A percentile compares a stretch with the other conserved stretches of the same genome.
These are phyloP conservation scores for Platycheirus albimanus DNA, from an alignment of 2,888 invertebrate species.

Conservation along the genomic window DNA sequence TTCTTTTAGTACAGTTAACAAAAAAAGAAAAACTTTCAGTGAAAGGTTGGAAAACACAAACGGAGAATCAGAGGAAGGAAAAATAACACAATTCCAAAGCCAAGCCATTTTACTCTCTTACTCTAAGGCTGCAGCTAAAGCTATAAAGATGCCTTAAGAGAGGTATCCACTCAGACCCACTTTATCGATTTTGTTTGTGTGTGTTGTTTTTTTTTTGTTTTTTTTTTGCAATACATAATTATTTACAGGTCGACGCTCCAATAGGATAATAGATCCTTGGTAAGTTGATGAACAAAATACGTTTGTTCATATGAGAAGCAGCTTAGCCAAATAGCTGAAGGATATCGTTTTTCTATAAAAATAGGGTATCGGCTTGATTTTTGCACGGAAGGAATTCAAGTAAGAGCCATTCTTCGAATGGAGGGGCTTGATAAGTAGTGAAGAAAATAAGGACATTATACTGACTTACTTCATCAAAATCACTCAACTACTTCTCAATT, in stretches of 20 bases:
- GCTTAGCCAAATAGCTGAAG: constrained; percentile 35
- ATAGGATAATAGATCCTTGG: constrained; percentile 58
- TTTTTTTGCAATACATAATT: constrained; percentile 58
- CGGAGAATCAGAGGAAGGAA: constrained; percentile 40
- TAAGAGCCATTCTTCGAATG: neutral
- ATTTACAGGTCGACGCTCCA: constrained; percentile 73
- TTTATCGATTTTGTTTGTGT: constrained; percentile 71
- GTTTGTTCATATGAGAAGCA: constrained; percentile 33
- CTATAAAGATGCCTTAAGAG: constrained; percentile 56
- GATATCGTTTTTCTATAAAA: constrained; percentile 16
- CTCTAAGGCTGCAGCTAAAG: constrained; percentile 22
- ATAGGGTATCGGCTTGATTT: neutral
- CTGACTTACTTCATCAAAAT: neutral
- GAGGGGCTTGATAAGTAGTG: neutral
- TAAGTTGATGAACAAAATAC: constrained; percentile 21
- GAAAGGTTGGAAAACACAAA: constrained; percentile 51
- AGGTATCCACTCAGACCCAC: constrained; percentile 72
- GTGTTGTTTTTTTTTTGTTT: constrained; percentile 19
- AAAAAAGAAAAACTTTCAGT: constrained; percentile 58
- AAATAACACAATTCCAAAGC: constrained; percentile 32
- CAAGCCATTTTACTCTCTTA: constrained; percentile 59
- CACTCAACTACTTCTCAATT: neutral
- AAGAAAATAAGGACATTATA: constrained; percentile 6
- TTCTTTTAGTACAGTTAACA: constrained; percentile 11
- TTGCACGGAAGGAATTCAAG: neutral